Base-by-base conservation (phyloP, 2,888 invertebrate species). In the Thereva nobilitata region DNA sequence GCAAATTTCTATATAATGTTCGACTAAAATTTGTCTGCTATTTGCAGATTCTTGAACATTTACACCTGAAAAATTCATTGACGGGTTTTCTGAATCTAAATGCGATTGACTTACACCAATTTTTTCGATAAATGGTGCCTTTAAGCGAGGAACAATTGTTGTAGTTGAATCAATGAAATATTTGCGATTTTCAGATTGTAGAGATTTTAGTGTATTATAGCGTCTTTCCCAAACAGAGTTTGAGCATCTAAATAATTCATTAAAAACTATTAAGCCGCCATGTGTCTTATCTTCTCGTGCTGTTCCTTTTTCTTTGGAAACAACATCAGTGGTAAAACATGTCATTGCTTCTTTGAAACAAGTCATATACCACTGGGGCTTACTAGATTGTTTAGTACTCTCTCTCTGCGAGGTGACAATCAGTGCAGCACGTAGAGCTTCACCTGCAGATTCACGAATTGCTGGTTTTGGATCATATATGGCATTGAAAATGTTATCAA, bases 331-430 rank as follows among this genome's bases (percentile, higher is more conserved):
- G 3, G 67, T 65, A 78, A 93, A 90, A 35, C 92, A 89, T 64
- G 85, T 84, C 74, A 89, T 88, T 2, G 94, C 92, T 80, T 97
- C 95, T 71, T 95, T 92, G 79, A 92, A 96, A 76, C 96, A 97
- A 74, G 93, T 92, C 77, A 91, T 92, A 78, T 94, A 94, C 95
- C 96, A 97, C 72, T 89, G 89, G 0, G 93, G 91, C 76, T 90
- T 92, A 72, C 92, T 91, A 47, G 90, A 90, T 77, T 95, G 95
- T 78, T 94, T 95, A 0, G 93, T 91, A n/a, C 92, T 91, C 83
- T 99, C 99, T 68, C 99, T 85, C 77, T 97, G 97, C 1, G 97
- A 91, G 0, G 95, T 97, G 0, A 98, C 95, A 0, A 95, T 91
- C 5, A 99, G 82, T 0, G 97, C 97, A 34, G 97, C 95, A 74